Conservation (phyloP, 1,140 invertebrate species). For the Antheraea mylitta region DNA sequence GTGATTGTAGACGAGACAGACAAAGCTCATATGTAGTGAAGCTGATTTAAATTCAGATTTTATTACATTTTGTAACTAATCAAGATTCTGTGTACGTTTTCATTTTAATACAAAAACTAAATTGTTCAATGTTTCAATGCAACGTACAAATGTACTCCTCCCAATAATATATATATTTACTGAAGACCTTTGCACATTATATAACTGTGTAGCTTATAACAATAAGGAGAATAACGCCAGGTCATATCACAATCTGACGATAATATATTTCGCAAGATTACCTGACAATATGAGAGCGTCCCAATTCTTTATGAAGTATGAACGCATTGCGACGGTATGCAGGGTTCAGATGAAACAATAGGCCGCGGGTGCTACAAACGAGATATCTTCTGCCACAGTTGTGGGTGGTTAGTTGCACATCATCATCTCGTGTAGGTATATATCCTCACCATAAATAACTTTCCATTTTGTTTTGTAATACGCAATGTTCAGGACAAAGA, state of each 20-base stretch:
- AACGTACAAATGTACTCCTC: background rate
- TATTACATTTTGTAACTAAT: background rate
- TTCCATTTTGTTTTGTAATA: conserved; percentile 69
- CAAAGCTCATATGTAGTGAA: background rate
- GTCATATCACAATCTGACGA: conserved; percentile 1
- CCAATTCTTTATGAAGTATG: conserved; percentile 3
- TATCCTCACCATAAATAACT: conserved; percentile 54
- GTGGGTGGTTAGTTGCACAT: conserved; percentile 66
- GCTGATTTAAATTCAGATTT: too few species aligned
- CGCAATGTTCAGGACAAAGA: conserved; percentile 52
- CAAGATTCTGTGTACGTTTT: background rate
- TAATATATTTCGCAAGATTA: background rate
- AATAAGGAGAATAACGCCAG: background rate
- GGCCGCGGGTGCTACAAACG: conserved; percentile 51
- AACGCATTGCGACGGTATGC: conserved; percentile 27
- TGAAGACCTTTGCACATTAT: too few species aligned
- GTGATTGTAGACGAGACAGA: background rate
- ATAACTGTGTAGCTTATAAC: background rate
- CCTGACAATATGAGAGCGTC: background rate
- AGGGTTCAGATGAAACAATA: conserved; percentile 47
- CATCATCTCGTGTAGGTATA: conserved; percentile 58
- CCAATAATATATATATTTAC: background rate
- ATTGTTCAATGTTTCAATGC: background rate
- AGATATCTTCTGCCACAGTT: conserved; percentile 43
- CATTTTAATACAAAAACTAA: background rate